Base-by-base conservation (phyloP, 2,797 vertebrate species). In the Mycteria americana region DNA sequence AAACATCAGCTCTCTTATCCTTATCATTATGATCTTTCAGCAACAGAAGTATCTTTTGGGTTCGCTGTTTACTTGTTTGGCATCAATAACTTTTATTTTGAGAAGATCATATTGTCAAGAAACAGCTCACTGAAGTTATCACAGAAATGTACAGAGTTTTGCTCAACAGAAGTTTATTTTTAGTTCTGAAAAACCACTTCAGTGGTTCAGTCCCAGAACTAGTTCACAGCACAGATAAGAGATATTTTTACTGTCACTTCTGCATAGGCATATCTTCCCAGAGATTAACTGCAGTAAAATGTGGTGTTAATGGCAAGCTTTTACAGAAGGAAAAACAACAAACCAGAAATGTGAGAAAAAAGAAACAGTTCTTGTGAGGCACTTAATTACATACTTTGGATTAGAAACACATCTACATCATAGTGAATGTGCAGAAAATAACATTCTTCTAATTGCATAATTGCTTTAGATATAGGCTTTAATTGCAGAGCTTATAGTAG, bases 211-310 rank as follows among this genome's bases (percentile, higher is more conserved):
- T 35, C 24, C 56, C 57, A 91, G 92, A 94, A 94, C 90, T 95
- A 94, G 88, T 91, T 96, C 90, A 89, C 41, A 65, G 89, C n/a
- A 91, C 39, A 91, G 92, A 53, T 85, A 56, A 85, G 64, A 85
- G 60, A 74, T 92, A 93, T 94, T 96, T 95, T 93, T 93, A 78
- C 85, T 73, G 83, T 95, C 75, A 89, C 81, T 81, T 95, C 78
- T 88, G 78, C 86, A 88, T 8, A 76, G 37, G 27, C n/a, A 7
- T 27, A 37, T 70, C 35, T 85, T 92, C 13, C 65, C 62, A 83
- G 81, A 83, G 72, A 91, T 87, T 80, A 85, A 82, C 10, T 83
- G 18, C 39, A 41, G 65, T 62, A 27, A 43, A 68, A 31, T 6
- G 9, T 74, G 24, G 13, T 62, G 30, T 62, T 77, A 76, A 75